Conservation (phyloP, 2,888 invertebrate genomes). For the Gnatocerus cornutus region DNA sequence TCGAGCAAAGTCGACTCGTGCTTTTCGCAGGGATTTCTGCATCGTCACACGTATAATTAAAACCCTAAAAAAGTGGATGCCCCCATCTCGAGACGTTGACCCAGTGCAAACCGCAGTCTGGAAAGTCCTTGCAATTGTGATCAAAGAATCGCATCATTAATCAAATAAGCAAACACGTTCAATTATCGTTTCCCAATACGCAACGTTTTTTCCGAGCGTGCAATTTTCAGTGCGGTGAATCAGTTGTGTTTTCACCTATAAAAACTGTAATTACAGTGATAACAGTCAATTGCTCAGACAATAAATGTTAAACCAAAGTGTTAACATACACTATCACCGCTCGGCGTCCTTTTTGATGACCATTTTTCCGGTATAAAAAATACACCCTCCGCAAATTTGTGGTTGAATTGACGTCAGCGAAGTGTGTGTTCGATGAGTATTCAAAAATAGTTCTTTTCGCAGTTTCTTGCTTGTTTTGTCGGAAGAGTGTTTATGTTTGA, state of each 20-base stretch:
- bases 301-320: background rate
- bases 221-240: background rate
- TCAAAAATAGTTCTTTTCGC: background rate
- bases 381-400: constrained; percentile 10
- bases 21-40: background rate
- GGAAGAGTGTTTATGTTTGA: constrained; percentile 1
- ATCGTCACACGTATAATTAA: background rate
- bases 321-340: too few species aligned
- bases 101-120: background rate
- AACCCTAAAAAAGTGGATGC: background rate
- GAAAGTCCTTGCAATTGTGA: background rate
- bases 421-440: background rate
- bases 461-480: constrained; percentile 4
- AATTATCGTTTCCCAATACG: background rate
- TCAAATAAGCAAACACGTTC: background rate
- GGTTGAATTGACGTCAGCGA: constrained; percentile 6
- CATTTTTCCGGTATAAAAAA: constrained; percentile 1
- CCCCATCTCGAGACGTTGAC: constrained; percentile 1
- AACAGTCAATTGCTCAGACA: background rate
- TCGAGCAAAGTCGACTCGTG: too few species aligned
- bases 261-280: background rate
- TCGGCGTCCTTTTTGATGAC: background rate
- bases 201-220: background rate
- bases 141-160: background rate
- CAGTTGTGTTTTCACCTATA: background rate